Base-by-base conservation (phyloP, 2,113 vertebrate species). In the Elgaria multicarinata region DNA sequence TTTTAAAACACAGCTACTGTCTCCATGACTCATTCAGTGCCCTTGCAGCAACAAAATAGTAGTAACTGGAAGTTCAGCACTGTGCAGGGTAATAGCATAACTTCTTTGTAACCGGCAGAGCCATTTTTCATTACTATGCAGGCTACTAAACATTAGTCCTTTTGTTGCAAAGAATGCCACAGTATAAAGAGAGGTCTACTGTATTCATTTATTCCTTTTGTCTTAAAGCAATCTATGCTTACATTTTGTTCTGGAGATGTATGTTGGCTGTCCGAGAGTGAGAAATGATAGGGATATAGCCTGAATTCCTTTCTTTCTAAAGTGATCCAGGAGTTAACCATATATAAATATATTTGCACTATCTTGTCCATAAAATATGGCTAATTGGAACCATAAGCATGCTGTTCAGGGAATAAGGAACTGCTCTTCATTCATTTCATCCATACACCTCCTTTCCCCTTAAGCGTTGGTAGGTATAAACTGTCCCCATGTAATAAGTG, bases 51-150 rank as follows among this genome's bases (percentile, higher is more conserved):
- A 87, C 53, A 78, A 46, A 0, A 0, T 85, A 26, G 69, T 90
- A 53, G 50, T 53, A 53, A 53, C 4, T 78, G 46, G 36, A 93
- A 93, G 94, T 93, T 93, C 12, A 53, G 58, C 74, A 89, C 12
- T 0, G 2, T 36, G 39, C 55, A 74, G 81, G 44, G 85, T 62
- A 55, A 74, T 62, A 55, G 1, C 0, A 1, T 76, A 90, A 67
- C 64, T 90, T 89, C 84, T 78, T 46, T 33, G 82, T 78, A 83
- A 87, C 24, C 31, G 74, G 2, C 79, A 4, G 64, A 85, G 22
- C 5, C 12, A 42, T 93, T 64, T 2, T 69, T 72, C 85, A 28
- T 86, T 87, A 0, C 90, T 90, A 2, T 31, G 1, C 24, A 39
- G 91, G 91, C 64, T 90, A 62, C 84, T 72, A 12, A 39, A 84